Evolutionary conservation across 2,888 invertebrate genomes (phyloP), one percentile per base, ranked within the genome.

Genomic region (Rhogogaster chlorosoma): DNA sequence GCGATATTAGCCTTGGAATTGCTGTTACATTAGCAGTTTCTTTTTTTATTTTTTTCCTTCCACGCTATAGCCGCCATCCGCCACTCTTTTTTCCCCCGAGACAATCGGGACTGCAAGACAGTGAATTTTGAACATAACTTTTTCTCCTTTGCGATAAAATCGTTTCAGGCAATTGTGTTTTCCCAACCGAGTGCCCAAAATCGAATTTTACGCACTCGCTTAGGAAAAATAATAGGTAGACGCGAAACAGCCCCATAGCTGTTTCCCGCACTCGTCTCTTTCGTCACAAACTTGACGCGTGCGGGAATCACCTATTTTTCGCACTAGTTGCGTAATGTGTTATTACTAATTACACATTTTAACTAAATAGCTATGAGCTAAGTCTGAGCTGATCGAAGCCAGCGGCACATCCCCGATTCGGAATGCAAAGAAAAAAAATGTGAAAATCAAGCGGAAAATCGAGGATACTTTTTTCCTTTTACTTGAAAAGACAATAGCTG

Each of bases 1-100:
- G 26, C 22, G 45, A 73, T 73, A 73, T 73, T 42, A 73, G 32
- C 45, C 18, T 26, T n/a, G 26, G 45, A 73, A 67, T 67, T 32
- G 32, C 67, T 67, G 67, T 67, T 67, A 32, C 67, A 67, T 67
- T 67, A 67, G 36, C 42, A 36, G 73, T 12, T 73, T 22, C 26
- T 4, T 45, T 22, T 9, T 36, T 22, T 45, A 10, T 22, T 73
- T 73, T 42, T 10, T 73, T 42, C 73, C 73, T 9, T 22, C 22
- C 42, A 2, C 22, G 38, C 42, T 70, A 10, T n/a, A 53, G 0
- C 61, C 61, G n/a, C 53, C 7, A 53, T 53, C n/a, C n/a, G 53
- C 53, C 26, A 12, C 26, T 26, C 10, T 18, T 12, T 61, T 61
- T 61, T 61, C 4, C 3, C 26, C 61, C 61, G 61, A 61, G 61